Evolutionary conservation across 2,888 invertebrate species (phyloP).

Genomic region (Polymixis lichenea): DNA sequence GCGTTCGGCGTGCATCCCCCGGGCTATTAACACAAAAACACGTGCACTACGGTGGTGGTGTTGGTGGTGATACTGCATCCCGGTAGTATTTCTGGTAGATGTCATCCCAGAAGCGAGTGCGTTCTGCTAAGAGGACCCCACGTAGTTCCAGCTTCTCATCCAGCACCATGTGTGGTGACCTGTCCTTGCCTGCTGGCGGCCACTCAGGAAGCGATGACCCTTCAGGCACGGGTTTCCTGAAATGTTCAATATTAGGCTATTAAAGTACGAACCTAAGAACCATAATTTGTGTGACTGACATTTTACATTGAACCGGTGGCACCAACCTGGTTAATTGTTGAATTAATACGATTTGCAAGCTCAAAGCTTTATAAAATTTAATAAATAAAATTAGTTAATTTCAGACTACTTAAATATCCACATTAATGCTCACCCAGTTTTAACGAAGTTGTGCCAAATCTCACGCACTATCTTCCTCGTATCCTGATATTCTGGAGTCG

Average conservation of each 20-base stretch:
- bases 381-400: too few relatives aligned
- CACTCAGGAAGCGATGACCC: not conserved
- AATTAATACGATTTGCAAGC: too few relatives aligned
- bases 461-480: slow-evolving; percentile 69
- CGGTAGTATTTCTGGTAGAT: not conserved
- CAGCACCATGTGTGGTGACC: not conserved
- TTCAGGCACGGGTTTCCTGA: not conserved
- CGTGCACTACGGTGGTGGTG: too few relatives aligned
- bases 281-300: too few relatives aligned
- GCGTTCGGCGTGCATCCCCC: too few relatives aligned
- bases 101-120: slow-evolving; percentile 4
- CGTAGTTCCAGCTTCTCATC: not conserved
- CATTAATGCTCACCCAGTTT: too few relatives aligned
- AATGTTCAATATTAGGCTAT: not conserved
- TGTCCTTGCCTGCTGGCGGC: not conserved
- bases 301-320: too few relatives aligned
- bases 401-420: too few relatives aligned
- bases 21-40: too few relatives aligned
- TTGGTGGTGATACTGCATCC: not conserved
- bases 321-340: too few relatives aligned
- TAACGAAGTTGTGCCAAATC: slow-evolving; percentile 77
- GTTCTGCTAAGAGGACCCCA: not conserved
- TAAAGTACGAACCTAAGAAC: too few relatives aligned
- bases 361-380: too few relatives aligned
- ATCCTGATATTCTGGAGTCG: slow-evolving; percentile 62